Evolutionary conservation across 2,888 invertebrate species (phyloP), one percentile per base, ranked within the genome.

Genomic region (Leucania comma): DNA sequence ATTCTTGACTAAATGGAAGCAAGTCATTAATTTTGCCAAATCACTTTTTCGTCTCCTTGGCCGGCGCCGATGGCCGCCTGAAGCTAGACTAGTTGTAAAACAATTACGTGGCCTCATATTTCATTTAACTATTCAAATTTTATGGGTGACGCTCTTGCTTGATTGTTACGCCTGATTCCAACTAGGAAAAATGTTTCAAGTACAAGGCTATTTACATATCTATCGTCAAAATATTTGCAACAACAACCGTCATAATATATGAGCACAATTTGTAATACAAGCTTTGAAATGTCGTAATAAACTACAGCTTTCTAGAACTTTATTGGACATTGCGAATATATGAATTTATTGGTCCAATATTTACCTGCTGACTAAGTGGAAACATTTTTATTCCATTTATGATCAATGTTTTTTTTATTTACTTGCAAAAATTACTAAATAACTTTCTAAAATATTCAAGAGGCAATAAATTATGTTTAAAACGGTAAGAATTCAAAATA

Each of bases 11-110:
- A 89, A 90, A 91, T 90, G 86, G 89, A 89, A 75, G 78, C 75
- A 58, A 84, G 87, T 87, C 90, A 88, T 92, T 90, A 92, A 92
- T 91, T 93, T 89, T 85, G 89, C 89, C 83, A 92, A 92, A 93
- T 92, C 89, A 92, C 90, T 90, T 88, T 92, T 91, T 88, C 84
- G 89, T 89, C 90, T 90, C 86, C 84, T 70, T 83, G 80, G 81
- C 78, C 88, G 90, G 88, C 91, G 90, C 87, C 86, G 80, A 73
- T 74, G 80, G 68, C 71, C 65, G 70, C 80, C 76, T 71, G 69
- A 58, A 82, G 80, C 72, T 70, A 71, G 68, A 75, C 81, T 68
- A 65, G 80, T 84, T 84, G 79, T 83, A 77, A 87, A 87, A 89
- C 87, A 90, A 90, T 89, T 88, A 87, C 68, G 78, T 80, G 79